Evolutionary conservation across 2,888 invertebrate species (phyloP).

Genomic region (Drosophila testacea): DNA sequence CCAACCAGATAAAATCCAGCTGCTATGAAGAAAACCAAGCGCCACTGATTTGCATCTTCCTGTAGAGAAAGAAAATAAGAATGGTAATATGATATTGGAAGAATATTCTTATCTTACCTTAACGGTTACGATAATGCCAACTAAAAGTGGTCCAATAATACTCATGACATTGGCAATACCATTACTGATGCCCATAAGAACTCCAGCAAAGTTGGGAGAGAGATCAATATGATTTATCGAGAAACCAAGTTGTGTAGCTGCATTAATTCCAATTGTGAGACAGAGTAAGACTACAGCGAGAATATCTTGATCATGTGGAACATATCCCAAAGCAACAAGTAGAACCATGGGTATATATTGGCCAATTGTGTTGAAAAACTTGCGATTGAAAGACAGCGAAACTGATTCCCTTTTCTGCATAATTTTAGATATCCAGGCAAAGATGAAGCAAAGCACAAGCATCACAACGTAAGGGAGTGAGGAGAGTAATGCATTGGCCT

Average conservation of each 20-base stretch:
- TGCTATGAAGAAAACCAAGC: conserved; percentile 90
- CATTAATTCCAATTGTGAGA: conserved; percentile 87
- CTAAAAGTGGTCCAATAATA: conserved; percentile 88
- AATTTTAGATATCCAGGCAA: conserved; percentile 86
- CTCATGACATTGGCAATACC: conserved; percentile 88
- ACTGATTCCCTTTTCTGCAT: conserved; percentile 82
- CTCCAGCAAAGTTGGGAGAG: conserved; percentile 89
- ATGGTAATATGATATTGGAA: background rate
- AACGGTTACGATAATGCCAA: conserved; percentile 87
- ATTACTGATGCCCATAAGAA: conserved; percentile 90
- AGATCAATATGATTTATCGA: conserved; percentile 89
- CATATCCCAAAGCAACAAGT: conserved; percentile 86
- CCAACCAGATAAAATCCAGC: conserved; percentile 89
- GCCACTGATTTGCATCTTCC: conserved; percentile 89
- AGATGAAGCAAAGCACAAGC: conserved; percentile 86
- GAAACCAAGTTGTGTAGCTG: conserved; percentile 87
- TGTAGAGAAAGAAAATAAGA: conserved; percentile 81
- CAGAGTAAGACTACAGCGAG: conserved; percentile 86
- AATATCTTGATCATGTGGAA: conserved; percentile 80
- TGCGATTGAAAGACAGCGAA: conserved; percentile 82
- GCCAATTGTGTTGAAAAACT: conserved; percentile 83
- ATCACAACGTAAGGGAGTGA: conserved; percentile 87
- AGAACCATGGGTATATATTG: conserved; percentile 86
- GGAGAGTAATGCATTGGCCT: conserved; percentile 87
- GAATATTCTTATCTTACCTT: conserved; percentile 83